Percentiles rank a stretch among this genome's conserved stretches.
phyloP scores from a whole-genome alignment of 2,888 invertebrate genomes.

The Alitta virens region DNA sequence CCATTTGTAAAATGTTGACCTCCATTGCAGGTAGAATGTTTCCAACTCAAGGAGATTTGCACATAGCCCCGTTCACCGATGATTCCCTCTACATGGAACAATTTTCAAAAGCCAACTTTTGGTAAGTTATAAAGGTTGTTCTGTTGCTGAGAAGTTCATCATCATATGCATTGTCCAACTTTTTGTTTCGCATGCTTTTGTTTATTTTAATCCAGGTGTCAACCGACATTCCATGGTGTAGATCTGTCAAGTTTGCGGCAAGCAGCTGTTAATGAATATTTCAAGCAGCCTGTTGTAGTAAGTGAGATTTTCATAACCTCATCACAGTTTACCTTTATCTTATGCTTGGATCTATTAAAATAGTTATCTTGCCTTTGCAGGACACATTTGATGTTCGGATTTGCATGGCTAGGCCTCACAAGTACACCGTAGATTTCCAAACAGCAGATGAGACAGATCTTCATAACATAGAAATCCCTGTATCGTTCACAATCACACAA shows the following conservation, averaged over 20 bases:
- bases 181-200: neutral
- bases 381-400: constrained; percentile 98
- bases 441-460: constrained; percentile 89
- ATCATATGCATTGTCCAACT: neutral
- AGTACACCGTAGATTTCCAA: constrained; percentile 91
- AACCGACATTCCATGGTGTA: constrained; percentile 96
- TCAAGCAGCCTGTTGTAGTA: constrained; percentile 90
- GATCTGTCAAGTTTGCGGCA: constrained; percentile 87
- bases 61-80: constrained; percentile 96
- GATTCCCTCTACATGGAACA: constrained; percentile 97
- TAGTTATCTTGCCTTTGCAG: no score
- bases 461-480: constrained; percentile 91
- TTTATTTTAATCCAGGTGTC: constrained; percentile 67
- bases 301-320: constrained; percentile 26
- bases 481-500: constrained; percentile 87
- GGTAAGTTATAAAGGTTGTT: constrained; percentile 61
- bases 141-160: neutral
- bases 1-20: no score
- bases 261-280: constrained; percentile 95
- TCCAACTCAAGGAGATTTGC: constrained; percentile 92
- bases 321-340: no score
- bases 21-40: constrained; percentile 82
- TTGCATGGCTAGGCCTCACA: constrained; percentile 89
- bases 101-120: constrained; percentile 97
- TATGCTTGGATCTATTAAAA: no score